A percentile compares a stretch with the other conserved stretches of the same genome.
phyloP scores from a whole-genome alignment of 2,113 vertebrate genomes.

The Mesocricetus auratus region DNA sequence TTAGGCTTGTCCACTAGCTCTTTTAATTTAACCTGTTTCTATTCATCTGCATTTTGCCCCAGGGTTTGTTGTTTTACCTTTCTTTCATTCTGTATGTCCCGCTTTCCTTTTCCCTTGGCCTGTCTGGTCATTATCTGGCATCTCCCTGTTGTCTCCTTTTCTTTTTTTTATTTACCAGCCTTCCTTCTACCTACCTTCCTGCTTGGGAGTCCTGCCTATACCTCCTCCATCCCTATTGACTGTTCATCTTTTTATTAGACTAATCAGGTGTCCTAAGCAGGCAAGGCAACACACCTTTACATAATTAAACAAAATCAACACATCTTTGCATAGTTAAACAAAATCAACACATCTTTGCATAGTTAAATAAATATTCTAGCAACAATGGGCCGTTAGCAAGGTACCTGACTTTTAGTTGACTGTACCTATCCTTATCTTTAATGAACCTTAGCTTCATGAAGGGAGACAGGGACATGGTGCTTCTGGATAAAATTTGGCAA shows the following conservation, averaged over 20 bases:
- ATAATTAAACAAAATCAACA: no score
- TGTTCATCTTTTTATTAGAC: background rate
- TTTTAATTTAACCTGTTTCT: background rate
- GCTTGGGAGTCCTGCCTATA: background rate
- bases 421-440: background rate
- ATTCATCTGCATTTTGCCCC: background rate
- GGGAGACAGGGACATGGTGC: background rate
- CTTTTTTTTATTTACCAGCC: background rate
- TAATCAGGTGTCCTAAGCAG: background rate
- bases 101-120: background rate
- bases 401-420: background rate
- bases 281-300: background rate
- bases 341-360: background rate
- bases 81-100: background rate
- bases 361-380: background rate
- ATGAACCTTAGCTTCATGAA: background rate
- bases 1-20: background rate
- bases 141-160: background rate
- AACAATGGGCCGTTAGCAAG: background rate
- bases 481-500: background rate
- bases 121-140: accelerated
- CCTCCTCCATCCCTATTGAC: background rate
- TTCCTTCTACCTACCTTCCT: background rate
- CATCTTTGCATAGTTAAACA: background rate
- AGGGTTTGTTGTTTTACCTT: background rate